Conservation (phyloP, 2,113 vertebrate genomes). For the Ciconia stormi region DNA sequence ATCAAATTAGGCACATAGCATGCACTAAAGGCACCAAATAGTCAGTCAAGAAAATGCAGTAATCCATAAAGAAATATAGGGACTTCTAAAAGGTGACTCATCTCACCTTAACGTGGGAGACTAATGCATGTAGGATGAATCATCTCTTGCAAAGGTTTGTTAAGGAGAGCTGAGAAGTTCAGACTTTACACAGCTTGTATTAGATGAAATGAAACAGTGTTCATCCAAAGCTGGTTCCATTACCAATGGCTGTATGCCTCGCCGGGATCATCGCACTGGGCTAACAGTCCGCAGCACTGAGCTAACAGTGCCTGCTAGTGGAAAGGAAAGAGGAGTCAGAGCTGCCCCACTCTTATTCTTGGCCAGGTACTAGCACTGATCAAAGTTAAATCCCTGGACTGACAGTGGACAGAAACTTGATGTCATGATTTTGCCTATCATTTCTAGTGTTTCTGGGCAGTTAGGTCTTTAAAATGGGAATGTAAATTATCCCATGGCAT, state of each 20-base stretch:
- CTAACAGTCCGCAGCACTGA: not conserved
- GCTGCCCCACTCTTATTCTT: not conserved
- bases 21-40: not conserved
- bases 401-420: not conserved
- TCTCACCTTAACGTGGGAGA: not conserved
- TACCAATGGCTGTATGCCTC: not conserved
- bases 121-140: not conserved
- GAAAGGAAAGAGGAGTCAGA: not conserved
- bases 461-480: not conserved
- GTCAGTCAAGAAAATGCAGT: not conserved
- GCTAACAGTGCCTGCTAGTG: not conserved
- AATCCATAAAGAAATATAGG: not conserved
- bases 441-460: not conserved
- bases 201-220: not conserved
- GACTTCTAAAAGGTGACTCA: not conserved
- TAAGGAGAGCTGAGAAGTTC: not conserved
- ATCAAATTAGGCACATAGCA: not conserved
- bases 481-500: not conserved
- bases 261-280: rapidly evolving
- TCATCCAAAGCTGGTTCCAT: not conserved
- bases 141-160: not conserved
- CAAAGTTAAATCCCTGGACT: not conserved
- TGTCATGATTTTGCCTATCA: not conserved
- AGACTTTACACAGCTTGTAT: not conserved
- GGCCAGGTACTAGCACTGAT: not conserved